These are phyloP conservation scores for Xanthorhoe designata DNA, from an alignment of 2,888 invertebrate species.

Conservation along the genomic window DNA sequence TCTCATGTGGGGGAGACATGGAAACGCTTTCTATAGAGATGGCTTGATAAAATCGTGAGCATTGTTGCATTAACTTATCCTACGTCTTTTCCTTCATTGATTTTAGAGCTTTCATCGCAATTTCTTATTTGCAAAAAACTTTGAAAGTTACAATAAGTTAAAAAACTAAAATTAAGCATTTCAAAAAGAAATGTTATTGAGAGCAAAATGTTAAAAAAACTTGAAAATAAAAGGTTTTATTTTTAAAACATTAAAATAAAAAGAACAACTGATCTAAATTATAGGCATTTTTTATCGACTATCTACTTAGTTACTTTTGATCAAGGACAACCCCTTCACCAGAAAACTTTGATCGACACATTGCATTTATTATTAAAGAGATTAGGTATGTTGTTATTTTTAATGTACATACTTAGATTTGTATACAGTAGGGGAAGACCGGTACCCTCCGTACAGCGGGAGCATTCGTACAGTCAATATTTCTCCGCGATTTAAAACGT, in stretches of 20 bases:
- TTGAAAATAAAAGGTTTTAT: too few species aligned
- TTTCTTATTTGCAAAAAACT: too few species aligned
- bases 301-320: background rate
- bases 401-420: background rate
- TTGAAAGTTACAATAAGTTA: too few species aligned
- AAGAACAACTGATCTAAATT: too few species aligned
- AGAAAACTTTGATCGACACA: conserved; percentile 22
- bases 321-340: conserved; percentile 33
- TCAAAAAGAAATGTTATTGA: too few species aligned
- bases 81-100: conserved; percentile 6
- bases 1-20: conserved; percentile 70
- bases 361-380: conserved; percentile 36
- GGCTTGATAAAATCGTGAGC: conserved; percentile 9
- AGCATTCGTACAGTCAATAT: too few species aligned
- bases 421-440: too few species aligned
- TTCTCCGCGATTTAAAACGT: too few species aligned
- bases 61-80: conserved; percentile 21
- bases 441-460: too few species aligned
- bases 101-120: background rate
- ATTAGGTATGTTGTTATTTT: conserved; percentile 25
- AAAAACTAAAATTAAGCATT: too few species aligned
- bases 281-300: background rate
- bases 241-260: too few species aligned
- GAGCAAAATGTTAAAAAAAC: too few species aligned
- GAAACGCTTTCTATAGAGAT: conserved; percentile 54